Conservation (phyloP, 2,797 vertebrate species). For the Nyctalus aviator region DNA sequence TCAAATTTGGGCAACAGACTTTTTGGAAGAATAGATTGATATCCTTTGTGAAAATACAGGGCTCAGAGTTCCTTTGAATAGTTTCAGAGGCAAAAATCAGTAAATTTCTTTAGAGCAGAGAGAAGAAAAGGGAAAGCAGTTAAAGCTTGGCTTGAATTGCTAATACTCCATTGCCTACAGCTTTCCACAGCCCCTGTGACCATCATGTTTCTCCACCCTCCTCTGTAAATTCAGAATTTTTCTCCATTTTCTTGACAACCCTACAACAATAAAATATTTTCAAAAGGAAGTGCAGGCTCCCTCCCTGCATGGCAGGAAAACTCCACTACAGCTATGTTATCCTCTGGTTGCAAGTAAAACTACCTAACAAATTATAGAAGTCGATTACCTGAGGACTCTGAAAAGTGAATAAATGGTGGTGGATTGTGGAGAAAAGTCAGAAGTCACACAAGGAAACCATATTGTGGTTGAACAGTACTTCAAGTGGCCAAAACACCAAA, state of each 20-base stretch:
- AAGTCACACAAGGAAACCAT: neutral
- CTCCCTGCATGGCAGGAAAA: neutral
- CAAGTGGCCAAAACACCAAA: neutral
- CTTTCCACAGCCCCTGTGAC: neutral
- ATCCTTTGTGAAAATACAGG: conserved; percentile 37
- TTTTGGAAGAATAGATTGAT: conserved; percentile 65
- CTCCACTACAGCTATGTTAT: neutral
- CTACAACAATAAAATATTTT: conserved; percentile 6
- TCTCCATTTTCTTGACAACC: conserved; percentile 50
- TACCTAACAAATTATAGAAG: conserved; percentile 8
- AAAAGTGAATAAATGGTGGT: neutral
- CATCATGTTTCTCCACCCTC: neutral
- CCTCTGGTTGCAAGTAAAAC: conserved; percentile 16
- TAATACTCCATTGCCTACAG: neutral
- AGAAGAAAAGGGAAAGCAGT: neutral
- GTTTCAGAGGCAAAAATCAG: conserved; percentile 59
- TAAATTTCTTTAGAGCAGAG: neutral
- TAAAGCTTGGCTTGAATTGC: neutral
- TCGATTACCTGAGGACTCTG: neutral
- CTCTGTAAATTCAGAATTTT: neutral
- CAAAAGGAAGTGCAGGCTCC: neutral
- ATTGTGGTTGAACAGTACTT: neutral
- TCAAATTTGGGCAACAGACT: conserved; percentile 67
- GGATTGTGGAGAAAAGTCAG: neutral
- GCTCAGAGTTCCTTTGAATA: conserved; percentile 51